Percentiles rank a stretch among this genome's conserved stretches.
Evolutionary conservation across 2,113 vertebrate species (phyloP).

Genomic region (Zapus hudsonius): DNA sequence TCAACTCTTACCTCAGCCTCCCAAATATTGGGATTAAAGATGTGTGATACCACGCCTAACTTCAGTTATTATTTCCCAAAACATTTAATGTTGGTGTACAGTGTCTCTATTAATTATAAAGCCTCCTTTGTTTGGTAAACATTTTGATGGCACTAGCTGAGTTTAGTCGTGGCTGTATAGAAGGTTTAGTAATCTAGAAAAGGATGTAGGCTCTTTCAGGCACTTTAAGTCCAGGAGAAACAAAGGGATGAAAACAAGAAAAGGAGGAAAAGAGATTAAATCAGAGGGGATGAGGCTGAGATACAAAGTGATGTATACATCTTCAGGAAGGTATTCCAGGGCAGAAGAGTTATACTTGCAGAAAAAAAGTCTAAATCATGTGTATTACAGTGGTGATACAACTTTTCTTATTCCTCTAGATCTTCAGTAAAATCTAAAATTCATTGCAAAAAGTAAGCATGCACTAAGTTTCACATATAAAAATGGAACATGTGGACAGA

Average conservation of each 20-base stretch:
- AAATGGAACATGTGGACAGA: not conserved
- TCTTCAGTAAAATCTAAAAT: not conserved
- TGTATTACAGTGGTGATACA: not conserved
- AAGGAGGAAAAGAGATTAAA: not conserved
- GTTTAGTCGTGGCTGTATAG: not conserved
- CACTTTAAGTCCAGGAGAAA: not conserved
- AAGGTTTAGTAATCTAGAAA: not conserved
- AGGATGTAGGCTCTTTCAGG: not conserved
- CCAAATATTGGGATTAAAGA: no score
- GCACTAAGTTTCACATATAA: not conserved
- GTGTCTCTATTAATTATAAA: not conserved
- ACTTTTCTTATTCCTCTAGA: not conserved
- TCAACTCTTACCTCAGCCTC: no score
- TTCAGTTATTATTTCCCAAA: not conserved
- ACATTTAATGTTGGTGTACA: not conserved
- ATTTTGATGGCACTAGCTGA: not conserved
- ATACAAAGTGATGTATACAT: not conserved
- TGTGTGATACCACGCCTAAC: no score
- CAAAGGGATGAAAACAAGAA: not conserved
- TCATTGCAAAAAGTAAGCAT: not conserved
- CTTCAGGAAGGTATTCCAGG: not conserved
- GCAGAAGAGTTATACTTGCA: not conserved
- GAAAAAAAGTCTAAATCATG: not conserved
- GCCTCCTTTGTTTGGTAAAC: not conserved
- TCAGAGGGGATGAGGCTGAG: not conserved